Base-by-base conservation (phyloP, 2,888 invertebrate species). In the Hypomecis atomaria region DNA sequence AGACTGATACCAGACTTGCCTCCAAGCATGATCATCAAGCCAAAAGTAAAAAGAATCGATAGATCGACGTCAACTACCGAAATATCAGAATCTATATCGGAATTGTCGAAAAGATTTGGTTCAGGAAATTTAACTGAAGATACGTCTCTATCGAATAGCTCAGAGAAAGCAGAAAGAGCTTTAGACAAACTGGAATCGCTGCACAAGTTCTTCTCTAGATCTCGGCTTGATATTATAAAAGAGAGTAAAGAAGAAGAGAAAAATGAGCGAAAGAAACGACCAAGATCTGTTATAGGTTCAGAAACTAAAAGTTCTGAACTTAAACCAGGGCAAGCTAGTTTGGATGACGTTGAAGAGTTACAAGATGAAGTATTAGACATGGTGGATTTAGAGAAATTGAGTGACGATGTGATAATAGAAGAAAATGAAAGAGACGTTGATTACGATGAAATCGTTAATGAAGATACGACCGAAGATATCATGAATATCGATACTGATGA, bases 31-130 rank as follows among this genome's bases (percentile, higher is more conserved):
- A 86, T 92, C 3, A 79, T 89, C 1, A 90, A 90, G 60, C 91
- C 92, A 0, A 89, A 81, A 78, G 89, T 91, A 0, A 63, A 81
- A 0, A 87, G 75, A 81, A 79, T 92, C 0, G 91, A 91, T 67
- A 91, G 88, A 74, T 88, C 92, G 0, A 92, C 92, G 0, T 92
- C 92, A 0, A 92, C 92, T 1, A 87, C 88, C 0, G 91, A 92
- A 57, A 87, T 90, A 58, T 87, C 88, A 0, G 90, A 91, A 59
- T 88, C 90, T 0, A 68, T 87, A 36, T 88, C 90, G 0, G 90
- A 92, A 68, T 61, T 84, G 36, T 89, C 87, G 0, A 85, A 72
- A 68, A 75, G 86, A 66, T 83, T 88, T 34, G 90, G 91, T 69
- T 89, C 91, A 0, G 83, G 80, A 2, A 89, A 88, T 53, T 88